phyloP scores from a whole-genome alignment of 1,140 invertebrate genomes.

The Drosophila baimaii region DNA sequence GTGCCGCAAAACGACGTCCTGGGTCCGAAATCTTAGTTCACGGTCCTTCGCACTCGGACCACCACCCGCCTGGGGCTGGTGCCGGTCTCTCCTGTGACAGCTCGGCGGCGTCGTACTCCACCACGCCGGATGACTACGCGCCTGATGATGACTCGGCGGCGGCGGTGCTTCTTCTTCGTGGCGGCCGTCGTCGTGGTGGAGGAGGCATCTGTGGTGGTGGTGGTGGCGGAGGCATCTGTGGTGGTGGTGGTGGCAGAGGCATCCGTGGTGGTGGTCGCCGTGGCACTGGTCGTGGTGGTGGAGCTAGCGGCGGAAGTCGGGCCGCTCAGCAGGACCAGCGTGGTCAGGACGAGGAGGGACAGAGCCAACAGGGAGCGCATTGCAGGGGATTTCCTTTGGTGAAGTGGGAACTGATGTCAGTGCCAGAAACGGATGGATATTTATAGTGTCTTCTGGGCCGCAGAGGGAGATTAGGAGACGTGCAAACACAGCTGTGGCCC shows the following conservation, averaged over 20 bases:
- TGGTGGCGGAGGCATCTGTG: constrained; percentile 11
- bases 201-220: constrained; percentile 13
- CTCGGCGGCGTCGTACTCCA: background rate
- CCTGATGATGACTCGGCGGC: constrained; percentile 34
- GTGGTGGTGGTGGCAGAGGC: constrained; percentile 14
- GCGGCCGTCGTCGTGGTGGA: background rate
- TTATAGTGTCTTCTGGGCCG: constrained; percentile 12
- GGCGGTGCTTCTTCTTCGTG: constrained; percentile 13
- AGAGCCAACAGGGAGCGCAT: constrained; percentile 22
- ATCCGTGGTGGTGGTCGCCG: constrained; percentile 12
- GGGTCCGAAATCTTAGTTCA: background rate
- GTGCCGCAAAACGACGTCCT: no score
- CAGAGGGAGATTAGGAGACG: no score
- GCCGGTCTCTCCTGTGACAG: background rate
- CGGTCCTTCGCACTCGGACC: constrained; percentile 35
- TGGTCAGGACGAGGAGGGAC: constrained; percentile 12
- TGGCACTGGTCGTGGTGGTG: background rate
- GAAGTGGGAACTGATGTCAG: background rate
- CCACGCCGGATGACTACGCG: constrained; percentile 24
- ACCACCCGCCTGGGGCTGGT: constrained; percentile 12
- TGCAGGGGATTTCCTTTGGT: background rate
- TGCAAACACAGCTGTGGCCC: constrained; percentile 27
- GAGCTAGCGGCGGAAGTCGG: background rate
- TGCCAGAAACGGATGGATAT: background rate
- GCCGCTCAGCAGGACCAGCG: constrained; percentile 12